Evolutionary conservation across 92 coral and sea anemone species (phyloP), one percentile per base, ranked within the genome.

Genomic region (Actinostola sp.): DNA sequence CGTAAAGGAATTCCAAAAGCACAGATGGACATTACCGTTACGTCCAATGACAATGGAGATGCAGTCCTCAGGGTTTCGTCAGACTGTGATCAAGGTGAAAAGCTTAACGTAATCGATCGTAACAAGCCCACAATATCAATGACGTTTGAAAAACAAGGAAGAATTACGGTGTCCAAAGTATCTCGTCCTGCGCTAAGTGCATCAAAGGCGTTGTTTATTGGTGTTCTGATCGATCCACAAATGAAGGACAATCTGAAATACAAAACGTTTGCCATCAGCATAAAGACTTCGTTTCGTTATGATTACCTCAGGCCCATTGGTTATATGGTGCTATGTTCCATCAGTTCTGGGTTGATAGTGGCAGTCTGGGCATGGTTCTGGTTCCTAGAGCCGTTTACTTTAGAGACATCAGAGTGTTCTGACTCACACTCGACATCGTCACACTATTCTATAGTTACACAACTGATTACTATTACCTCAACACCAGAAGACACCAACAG

Each of bases 341-440:
- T 93, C 38, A 30, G 67, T 49, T 90, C 92, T 5, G 98, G 98
- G 1, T 65, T 87, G 17, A 19, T 84, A 3, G 83, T 91, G 15
- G 69, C 97, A 8, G 45, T 87, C 7, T 93, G 89, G 89, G 98
- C 12, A 94, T 89, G 93, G 1, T 66, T 87, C 32, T 71, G 81
- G 31, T 91, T 92, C 56, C 87, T 89, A 17, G 44, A 46, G 3
- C 7, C 23, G 53, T 17, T 39, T n/a, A n/a, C n/a, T n/a, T n/a
- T n/a, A n/a, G n/a, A n/a, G n/a, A n/a, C n/a, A n/a, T n/a, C n/a
- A n/a, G n/a, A n/a, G n/a, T n/a, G n/a, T n/a, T n/a, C n/a, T n/a
- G n/a, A n/a, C n/a, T n/a, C n/a, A n/a, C n/a, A n/a, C n/a, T n/a
- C n/a, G n/a, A n/a, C n/a, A n/a, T n/a, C n/a, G n/a, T n/a, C n/a